A percentile compares a stretch with the other conserved stretches of the same genome.
Evolutionary conservation across 1,140 invertebrate species (phyloP).

Genomic region (Euwallacea similis): DNA sequence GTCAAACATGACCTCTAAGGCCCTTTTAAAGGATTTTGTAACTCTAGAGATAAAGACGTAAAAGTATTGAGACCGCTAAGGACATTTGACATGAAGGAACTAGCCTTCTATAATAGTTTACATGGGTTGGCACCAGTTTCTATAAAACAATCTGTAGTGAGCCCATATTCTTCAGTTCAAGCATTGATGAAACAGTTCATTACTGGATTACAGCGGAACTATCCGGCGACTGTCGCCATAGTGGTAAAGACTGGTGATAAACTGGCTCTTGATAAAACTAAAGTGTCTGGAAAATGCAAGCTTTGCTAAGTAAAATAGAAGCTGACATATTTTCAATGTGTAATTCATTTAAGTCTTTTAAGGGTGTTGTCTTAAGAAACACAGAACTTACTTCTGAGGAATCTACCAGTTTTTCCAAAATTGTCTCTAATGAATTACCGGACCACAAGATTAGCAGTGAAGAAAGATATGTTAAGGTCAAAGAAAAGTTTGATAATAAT

Average conservation of each 20-base stretch:
- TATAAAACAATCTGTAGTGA: conserved; percentile 46
- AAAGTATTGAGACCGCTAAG: conserved; percentile 69
- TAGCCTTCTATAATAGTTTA: conserved; percentile 65
- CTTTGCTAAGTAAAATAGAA: conserved; percentile 46
- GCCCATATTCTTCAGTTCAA: conserved; percentile 59
- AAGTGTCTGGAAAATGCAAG: conserved; percentile 39
- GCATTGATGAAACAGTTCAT: conserved; percentile 71
- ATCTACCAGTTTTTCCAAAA: conserved; percentile 56
- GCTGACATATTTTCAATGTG: conserved; percentile 10
- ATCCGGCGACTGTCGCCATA: conserved; percentile 76
- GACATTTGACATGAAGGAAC: conserved; percentile 74
- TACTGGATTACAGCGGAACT: conserved; percentile 68
- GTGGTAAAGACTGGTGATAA: conserved; percentile 77
- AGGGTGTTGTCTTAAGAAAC: conserved; percentile 49
- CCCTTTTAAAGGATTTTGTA: conserved; percentile 63
- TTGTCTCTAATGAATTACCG: conserved; percentile 50
- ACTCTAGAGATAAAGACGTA: conserved; percentile 59
- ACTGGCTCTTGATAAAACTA: conserved; percentile 52
- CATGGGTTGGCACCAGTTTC: conserved; percentile 56
- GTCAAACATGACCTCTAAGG: background rate
- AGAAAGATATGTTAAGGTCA: conserved; percentile 37
- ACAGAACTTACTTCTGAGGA: conserved; percentile 53
- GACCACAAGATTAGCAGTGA: conserved; percentile 26
- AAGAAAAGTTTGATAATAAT: conserved; percentile 35
- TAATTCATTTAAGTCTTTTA: conserved; percentile 45